Percentiles rank a stretch among this genome's conserved stretches.
These are phyloP conservation scores for Callyntrura guangdongensis DNA, from an alignment of 2,888 invertebrate genomes.

Conservation along the genomic window DNA sequence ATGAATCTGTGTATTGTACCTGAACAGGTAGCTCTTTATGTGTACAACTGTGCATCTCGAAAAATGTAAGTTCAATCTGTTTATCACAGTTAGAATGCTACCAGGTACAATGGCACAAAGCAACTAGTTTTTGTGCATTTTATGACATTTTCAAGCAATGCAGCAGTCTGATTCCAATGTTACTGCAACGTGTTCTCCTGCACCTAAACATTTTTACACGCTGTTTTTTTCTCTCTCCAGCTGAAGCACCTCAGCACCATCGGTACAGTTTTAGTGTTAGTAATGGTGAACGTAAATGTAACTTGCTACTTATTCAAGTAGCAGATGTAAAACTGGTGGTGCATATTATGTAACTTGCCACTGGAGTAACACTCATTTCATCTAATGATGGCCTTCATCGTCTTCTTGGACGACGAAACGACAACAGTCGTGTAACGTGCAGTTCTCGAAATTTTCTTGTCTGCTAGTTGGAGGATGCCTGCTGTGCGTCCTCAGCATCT, in stretches of 20 bases:
- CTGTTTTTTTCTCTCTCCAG: constrained; percentile 56
- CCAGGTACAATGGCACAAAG: background rate
- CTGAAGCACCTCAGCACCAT: too few species aligned
- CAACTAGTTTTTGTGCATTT: constrained; percentile 1
- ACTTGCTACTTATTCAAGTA: background rate
- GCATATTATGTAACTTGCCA: background rate
- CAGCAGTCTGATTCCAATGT: constrained; percentile 8
- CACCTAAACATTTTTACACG: constrained; percentile 55
- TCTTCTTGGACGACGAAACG: background rate
- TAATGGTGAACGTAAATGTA: too few species aligned
- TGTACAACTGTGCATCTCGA: too few species aligned
- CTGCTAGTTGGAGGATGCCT: constrained; percentile 5
- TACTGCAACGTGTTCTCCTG: constrained; percentile 20
- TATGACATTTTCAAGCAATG: background rate
- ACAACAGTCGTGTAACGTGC: background rate
- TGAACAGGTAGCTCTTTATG: too few species aligned
- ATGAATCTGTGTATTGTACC: background rate
- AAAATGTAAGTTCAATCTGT: too few species aligned
- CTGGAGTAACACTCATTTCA: background rate
- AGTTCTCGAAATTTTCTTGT: background rate
- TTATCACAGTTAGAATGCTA: too few species aligned
- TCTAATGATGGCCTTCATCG: background rate
- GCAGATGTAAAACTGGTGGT: constrained; percentile 24
- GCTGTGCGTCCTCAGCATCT: constrained; percentile 33
- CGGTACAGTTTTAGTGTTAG: background rate